Percentiles rank a stretch among this genome's conserved stretches.
Evolutionary conservation across 2,888 invertebrate genomes (phyloP).

Genomic region (Quadroppia sp.): DNA sequence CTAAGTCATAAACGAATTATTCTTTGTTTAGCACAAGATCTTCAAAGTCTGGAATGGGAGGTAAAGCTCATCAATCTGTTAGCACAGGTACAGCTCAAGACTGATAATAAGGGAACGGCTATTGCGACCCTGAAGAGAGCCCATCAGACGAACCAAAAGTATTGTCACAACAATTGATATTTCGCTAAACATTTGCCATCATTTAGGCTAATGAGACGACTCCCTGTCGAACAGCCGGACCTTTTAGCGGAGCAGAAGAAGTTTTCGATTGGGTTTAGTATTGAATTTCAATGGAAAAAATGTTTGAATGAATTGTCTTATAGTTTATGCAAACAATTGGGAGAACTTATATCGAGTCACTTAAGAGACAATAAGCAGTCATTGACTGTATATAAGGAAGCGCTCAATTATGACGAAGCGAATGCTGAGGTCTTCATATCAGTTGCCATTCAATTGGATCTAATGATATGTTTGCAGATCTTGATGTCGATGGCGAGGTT

Average conservation of each 20-base stretch:
- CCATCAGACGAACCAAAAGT: conserved; percentile 57
- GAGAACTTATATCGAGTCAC: conserved; percentile 63
- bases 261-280: conserved; percentile 54
- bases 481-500: conserved; percentile 68
- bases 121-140: conserved; percentile 53
- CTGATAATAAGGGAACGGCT: conserved; percentile 53
- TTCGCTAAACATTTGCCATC: conserved; percentile 24
- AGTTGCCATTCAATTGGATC: not conserved
- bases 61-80: conserved; percentile 69
- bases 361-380: conserved; percentile 69
- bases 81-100: conserved; percentile 58
- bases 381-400: conserved; percentile 76
- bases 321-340: conserved; percentile 66
- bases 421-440: conserved; percentile 60
- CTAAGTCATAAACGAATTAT: too few species aligned
- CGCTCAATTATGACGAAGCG: conserved; percentile 70
- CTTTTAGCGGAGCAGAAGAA: conserved; percentile 56
- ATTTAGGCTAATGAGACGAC: conserved; percentile 66
- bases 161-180: conserved; percentile 55
- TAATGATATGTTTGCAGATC: conserved; percentile 52
- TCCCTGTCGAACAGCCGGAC: conserved; percentile 61
- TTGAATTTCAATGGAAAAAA: not conserved
- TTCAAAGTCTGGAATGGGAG: conserved; percentile 52
- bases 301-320: not conserved
- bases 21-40: conserved; percentile 42